phyloP scores from a whole-genome alignment of 2,797 vertebrate species.

The Pempheris klunzingeri region DNA sequence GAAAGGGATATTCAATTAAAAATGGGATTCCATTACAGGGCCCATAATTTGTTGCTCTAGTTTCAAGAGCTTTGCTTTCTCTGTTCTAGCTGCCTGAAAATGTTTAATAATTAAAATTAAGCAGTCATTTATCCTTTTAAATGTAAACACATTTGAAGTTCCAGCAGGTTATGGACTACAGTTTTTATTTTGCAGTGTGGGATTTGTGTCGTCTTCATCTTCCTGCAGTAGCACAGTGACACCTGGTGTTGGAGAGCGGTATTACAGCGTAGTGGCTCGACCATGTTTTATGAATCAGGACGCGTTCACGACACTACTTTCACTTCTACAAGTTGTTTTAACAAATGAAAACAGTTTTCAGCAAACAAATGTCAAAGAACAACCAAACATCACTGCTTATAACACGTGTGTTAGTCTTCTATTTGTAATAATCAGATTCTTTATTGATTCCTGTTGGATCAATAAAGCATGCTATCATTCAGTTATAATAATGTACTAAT shows the following conservation, averaged over 20 bases:
- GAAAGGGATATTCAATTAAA: background rate
- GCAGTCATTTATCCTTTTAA: background rate
- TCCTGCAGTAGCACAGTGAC: constrained; percentile 43
- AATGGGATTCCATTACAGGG: background rate
- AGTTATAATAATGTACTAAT: too few species aligned
- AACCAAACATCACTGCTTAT: background rate
- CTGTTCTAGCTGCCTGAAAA: background rate
- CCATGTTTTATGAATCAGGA: background rate
- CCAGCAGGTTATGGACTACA: background rate
- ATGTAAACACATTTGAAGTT: background rate
- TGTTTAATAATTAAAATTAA: background rate
- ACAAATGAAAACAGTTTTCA: background rate
- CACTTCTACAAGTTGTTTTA: background rate
- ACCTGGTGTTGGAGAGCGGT: constrained; percentile 42
- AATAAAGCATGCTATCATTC: background rate
- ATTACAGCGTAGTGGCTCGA: constrained; percentile 27
- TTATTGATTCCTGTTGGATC: background rate
- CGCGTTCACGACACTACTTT: background rate
- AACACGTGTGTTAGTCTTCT: background rate
- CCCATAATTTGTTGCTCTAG: background rate
- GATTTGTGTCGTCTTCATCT: background rate
- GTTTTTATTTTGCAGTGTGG: background rate
- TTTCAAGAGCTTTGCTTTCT: background rate
- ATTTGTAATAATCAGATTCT: background rate
- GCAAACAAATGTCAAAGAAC: background rate